phyloP scores from a whole-genome alignment of 2,797 vertebrate species.

The Pseudochromis fuscus region DNA sequence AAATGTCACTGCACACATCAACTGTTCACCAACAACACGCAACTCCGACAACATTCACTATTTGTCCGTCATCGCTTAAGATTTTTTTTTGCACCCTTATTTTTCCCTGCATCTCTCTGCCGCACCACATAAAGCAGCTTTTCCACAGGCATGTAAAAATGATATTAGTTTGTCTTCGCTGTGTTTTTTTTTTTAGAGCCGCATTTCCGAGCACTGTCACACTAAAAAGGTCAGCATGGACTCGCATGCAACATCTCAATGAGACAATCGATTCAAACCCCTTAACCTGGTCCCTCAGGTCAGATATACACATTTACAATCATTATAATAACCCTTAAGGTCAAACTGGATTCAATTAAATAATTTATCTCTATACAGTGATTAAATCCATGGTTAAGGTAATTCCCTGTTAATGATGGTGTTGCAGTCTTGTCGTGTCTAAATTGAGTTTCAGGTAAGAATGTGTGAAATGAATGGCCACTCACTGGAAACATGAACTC shows the following conservation, averaged over 20 bases:
- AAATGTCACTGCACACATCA: not conserved
- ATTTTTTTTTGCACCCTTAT: not conserved
- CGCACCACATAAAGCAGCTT: conserved; percentile 2
- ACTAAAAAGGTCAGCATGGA: conserved; percentile 62
- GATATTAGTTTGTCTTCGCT: conserved; percentile 24
- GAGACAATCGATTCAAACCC: conserved; percentile 59
- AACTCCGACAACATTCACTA: no score
- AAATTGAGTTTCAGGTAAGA: conserved; percentile 17
- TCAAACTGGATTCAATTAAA: conserved; percentile 63
- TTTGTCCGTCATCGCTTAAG: no score
- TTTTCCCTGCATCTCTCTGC: not conserved
- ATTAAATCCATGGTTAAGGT: conserved; percentile 31
- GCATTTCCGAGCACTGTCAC: conserved; percentile 29
- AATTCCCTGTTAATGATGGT: conserved; percentile 40
- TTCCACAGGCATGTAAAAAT: conserved; percentile 7
- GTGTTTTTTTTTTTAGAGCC: conserved; percentile 26
- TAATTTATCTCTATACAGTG: conserved; percentile 37
- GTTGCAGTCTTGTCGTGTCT: conserved; percentile 26
- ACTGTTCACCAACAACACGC: not conserved
- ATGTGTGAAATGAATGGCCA: conserved; percentile 15
- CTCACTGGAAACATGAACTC: conserved; percentile 2
- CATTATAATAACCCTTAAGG: conserved; percentile 62
- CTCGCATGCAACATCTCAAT: conserved; percentile 67
- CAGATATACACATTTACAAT: conserved; percentile 68
- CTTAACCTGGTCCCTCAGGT: conserved; percentile 60